phyloP scores from a whole-genome alignment of 2,113 vertebrate species.

The Scortum barcoo region DNA sequence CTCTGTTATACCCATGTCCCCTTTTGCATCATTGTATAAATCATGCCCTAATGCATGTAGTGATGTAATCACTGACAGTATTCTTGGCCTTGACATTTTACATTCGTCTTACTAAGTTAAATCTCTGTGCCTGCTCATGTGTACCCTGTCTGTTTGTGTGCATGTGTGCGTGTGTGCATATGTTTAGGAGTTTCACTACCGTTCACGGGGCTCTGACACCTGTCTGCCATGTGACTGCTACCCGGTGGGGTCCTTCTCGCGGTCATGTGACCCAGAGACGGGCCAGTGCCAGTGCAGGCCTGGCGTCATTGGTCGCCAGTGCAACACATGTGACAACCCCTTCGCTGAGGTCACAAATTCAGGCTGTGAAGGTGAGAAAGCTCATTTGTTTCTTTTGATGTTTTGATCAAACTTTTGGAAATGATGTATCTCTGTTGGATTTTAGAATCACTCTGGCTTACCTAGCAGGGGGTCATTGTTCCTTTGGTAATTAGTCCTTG shows the following conservation, averaged over 20 bases:
- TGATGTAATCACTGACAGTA: constrained; percentile 13
- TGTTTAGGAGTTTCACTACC: constrained; percentile 95
- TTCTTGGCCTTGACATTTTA: constrained; percentile 26
- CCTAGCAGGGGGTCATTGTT: constrained; percentile 10
- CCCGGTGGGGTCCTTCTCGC: constrained; percentile 94
- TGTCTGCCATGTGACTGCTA: constrained; percentile 98
- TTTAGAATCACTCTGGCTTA: constrained; percentile 15
- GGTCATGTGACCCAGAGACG: constrained; percentile 91
- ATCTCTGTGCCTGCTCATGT: constrained; percentile 1
- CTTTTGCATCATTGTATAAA: constrained; percentile 6
- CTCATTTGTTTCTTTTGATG: neutral
- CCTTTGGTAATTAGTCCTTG: neutral
- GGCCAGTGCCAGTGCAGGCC: constrained; percentile 96
- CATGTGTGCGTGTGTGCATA: constrained; percentile 21
- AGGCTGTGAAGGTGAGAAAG: constrained; percentile 91
- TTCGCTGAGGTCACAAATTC: constrained; percentile 96
- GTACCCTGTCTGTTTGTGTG: constrained; percentile 24
- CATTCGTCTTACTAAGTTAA: neutral
- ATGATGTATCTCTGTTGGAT: neutral
- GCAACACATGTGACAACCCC: constrained; percentile 95
- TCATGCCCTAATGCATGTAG: neutral
- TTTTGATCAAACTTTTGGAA: neutral
- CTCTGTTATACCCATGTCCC: neutral
- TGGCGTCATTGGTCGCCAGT: constrained; percentile 96
- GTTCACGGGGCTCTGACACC: constrained; percentile 87